phyloP scores from a whole-genome alignment of 2,888 invertebrate genomes.

The Tenthredo scrophulariae region DNA sequence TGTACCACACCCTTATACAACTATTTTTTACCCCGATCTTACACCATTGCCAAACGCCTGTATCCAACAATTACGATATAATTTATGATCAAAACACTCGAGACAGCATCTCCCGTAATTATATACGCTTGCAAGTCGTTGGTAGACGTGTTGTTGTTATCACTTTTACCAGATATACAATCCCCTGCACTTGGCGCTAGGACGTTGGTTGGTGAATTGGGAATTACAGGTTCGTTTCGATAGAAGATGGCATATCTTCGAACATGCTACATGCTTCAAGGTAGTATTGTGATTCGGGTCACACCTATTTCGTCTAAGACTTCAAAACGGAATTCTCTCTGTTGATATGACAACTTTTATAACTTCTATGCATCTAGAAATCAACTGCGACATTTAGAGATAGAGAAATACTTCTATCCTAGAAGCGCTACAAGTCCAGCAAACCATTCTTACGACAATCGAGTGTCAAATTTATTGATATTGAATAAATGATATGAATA shows the following conservation, averaged over 20 bases:
- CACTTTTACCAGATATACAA: neutral
- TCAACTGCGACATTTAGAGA: neutral
- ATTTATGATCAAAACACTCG: neutral
- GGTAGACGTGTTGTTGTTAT: neutral
- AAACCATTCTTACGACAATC: neutral
- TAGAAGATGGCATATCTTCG: neutral
- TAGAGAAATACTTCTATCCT: neutral
- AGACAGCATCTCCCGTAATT: slow-evolving; percentile 3
- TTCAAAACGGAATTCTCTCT: neutral
- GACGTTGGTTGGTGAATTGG: slow-evolving; percentile 21
- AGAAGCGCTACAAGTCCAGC: neutral
- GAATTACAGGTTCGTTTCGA: neutral
- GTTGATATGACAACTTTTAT: neutral
- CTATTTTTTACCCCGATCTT: neutral
- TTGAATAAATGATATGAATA: neutral
- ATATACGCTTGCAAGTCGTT: slow-evolving; percentile 17
- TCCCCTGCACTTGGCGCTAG: neutral
- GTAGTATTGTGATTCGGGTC: neutral
- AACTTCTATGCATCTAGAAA: neutral
- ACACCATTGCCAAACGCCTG: slow-evolving; percentile 22
- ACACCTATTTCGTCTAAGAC: neutral
- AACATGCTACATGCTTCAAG: neutral
- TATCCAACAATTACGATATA: neutral
- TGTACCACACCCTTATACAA: neutral
- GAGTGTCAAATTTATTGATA: neutral